A percentile compares a stretch with the other conserved stretches of the same genome.
phyloP scores from a whole-genome alignment of 1,140 invertebrate genomes.

The Dinoponera quadriceps region DNA sequence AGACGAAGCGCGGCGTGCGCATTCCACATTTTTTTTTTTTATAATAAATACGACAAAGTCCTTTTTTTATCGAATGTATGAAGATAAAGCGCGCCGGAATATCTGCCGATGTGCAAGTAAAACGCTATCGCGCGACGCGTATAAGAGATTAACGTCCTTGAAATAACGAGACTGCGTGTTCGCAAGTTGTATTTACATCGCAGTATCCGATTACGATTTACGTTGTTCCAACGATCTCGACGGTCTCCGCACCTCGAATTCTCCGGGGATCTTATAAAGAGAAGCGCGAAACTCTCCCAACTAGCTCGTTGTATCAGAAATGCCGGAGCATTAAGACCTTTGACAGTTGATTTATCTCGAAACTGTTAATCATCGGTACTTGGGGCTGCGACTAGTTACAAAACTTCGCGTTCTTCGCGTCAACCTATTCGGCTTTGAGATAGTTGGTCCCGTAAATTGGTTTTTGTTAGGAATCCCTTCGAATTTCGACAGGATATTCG shows the following conservation, averaged over 20 bases:
- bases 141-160: conserved; percentile 19
- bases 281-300: too few species aligned
- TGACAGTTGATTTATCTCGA: background rate
- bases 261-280: background rate
- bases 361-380: too few species aligned
- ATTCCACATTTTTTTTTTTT: conserved; percentile 8
- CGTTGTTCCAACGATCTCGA: background rate
- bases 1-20: background rate
- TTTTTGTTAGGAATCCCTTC: too few species aligned
- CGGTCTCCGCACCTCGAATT: background rate
- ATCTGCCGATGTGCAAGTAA: conserved; percentile 15
- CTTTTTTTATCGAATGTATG: conserved; percentile 21
- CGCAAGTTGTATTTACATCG: background rate
- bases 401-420: too few species aligned
- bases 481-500: too few species aligned
- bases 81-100: conserved; percentile 35
- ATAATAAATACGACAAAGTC: conserved; percentile 18
- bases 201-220: conserved; percentile 11
- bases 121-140: background rate
- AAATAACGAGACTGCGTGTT: background rate
- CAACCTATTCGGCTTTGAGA: background rate
- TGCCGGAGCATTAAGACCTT: background rate
- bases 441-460: too few species aligned
- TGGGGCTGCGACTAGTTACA: too few species aligned
- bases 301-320: background rate